Conservation (phyloP, 2,888 invertebrate species). For the Lasiommata megera region DNA sequence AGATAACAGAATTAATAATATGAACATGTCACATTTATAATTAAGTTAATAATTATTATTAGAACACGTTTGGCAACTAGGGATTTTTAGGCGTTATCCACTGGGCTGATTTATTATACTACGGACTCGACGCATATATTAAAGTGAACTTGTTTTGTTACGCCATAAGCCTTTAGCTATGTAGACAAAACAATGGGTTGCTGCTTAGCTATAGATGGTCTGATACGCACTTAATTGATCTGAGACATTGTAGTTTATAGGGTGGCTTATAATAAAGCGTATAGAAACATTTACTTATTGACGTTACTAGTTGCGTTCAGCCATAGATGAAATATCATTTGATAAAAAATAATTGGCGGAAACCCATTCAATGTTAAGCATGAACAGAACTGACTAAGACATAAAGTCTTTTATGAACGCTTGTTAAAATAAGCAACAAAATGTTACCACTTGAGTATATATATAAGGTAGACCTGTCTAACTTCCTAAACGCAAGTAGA, state of each 20-base stretch:
- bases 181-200: slow-evolving; percentile 2
- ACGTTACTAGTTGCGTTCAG: background rate
- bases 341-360: too few relatives aligned
- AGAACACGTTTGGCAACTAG: slow-evolving; percentile 1
- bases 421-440: too few relatives aligned
- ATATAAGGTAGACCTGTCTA: too few relatives aligned
- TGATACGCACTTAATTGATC: slow-evolving; percentile 1
- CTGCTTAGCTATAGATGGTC: background rate
- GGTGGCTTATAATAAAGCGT: background rate
- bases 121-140: slow-evolving; percentile 5
- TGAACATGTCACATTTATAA: slow-evolving; percentile 3
- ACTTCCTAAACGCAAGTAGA: too few relatives aligned
- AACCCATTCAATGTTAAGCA: too few relatives aligned
- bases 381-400: too few relatives aligned
- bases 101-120: background rate
- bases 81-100: background rate
- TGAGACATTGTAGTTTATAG: slow-evolving; percentile 5
- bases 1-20: background rate
- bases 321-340: background rate
- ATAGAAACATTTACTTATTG: background rate
- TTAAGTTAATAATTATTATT: background rate
- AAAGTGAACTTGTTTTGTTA: slow-evolving; percentile 7
- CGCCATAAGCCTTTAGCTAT: background rate
- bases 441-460: too few relatives aligned
- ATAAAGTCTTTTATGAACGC: too few relatives aligned